phyloP scores from a whole-genome alignment of 2,888 invertebrate species.

The Torymus aiolomorphi region DNA sequence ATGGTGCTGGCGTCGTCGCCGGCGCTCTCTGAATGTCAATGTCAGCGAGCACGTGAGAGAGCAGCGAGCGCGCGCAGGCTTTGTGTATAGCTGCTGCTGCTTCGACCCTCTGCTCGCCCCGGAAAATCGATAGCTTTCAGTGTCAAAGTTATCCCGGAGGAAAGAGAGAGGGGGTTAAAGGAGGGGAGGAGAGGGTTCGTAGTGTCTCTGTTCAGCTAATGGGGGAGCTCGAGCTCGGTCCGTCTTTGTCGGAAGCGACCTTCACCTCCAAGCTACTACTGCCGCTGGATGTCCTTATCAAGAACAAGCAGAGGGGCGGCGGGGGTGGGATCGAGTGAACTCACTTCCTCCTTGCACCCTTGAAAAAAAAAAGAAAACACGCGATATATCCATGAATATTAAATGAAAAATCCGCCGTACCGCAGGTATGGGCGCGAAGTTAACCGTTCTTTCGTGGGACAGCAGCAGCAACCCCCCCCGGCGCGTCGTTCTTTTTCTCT shows the following conservation, averaged over 20 bases:
- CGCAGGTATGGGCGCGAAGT: constrained; percentile 24
- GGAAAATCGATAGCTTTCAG: constrained; percentile 73
- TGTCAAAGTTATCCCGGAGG: constrained; percentile 62
- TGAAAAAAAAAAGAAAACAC: no score
- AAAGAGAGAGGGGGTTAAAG: constrained; percentile 26
- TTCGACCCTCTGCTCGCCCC: constrained; percentile 56
- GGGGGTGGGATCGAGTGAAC: not conserved
- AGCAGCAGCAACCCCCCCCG: no score
- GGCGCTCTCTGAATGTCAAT: constrained; percentile 71
- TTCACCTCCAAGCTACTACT: constrained; percentile 33
- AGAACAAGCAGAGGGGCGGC: not conserved
- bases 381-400: no score
- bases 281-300: not conserved
- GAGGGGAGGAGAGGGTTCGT: not conserved
- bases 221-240: not conserved
- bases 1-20: constrained; percentile 64
- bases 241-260: constrained; percentile 16
- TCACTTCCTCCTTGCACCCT: no score
- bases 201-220: not conserved
- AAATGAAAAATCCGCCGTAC: not conserved
- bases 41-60: constrained; percentile 72
- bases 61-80: not conserved
- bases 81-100: constrained; percentile 52
- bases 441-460: constrained; percentile 9
- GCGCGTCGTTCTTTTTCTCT: not conserved